phyloP scores from a whole-genome alignment of 2,797 vertebrate species.

The Xiphorhynchus erythropygius region DNA sequence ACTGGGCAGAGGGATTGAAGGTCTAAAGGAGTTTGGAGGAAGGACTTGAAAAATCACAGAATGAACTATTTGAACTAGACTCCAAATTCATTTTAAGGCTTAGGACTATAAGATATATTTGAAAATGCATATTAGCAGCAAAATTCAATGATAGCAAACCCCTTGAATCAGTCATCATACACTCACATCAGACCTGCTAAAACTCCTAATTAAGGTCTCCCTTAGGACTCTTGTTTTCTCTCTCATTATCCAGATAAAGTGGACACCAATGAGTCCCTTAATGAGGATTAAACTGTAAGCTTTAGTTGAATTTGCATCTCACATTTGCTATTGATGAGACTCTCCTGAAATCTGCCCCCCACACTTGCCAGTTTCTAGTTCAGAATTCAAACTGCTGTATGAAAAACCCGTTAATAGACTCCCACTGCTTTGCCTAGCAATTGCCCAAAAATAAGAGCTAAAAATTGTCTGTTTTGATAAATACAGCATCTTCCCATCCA shows the following conservation, averaged over 20 bases:
- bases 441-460: neutral
- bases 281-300: conserved; percentile 59
- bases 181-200: conserved; percentile 38
- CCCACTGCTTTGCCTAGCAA: neutral
- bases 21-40: neutral
- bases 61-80: neutral
- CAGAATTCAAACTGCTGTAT: neutral
- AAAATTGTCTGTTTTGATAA: conserved; percentile 45
- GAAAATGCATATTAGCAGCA: neutral
- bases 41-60: neutral
- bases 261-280: conserved; percentile 57
- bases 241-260: conserved; percentile 67
- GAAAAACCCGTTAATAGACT: neutral
- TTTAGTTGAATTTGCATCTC: conserved; percentile 57
- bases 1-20: neutral
- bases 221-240: conserved; percentile 38
- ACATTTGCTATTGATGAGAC: neutral
- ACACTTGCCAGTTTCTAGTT: neutral
- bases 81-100: neutral
- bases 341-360: neutral
- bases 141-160: neutral
- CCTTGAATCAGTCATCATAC: neutral
- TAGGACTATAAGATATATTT: neutral
- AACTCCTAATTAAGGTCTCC: conserved; percentile 56
- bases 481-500: conserved; percentile 1